A percentile compares a stretch with the other conserved stretches of the same genome.
phyloP scores from a whole-genome alignment of 2,113 vertebrate species.

The Larimichthys crocea region DNA sequence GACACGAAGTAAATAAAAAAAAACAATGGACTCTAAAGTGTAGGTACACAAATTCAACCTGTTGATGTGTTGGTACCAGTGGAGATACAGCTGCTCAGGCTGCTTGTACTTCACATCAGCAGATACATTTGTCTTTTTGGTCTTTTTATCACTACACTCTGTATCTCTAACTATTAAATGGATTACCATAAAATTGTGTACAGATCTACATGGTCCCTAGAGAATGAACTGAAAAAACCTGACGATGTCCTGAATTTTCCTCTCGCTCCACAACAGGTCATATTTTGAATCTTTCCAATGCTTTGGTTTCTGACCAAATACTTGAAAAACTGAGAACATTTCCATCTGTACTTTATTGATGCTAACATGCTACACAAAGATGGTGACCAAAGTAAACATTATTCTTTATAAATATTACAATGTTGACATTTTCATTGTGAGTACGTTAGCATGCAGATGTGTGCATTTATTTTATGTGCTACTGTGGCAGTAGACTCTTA shows the following conservation, averaged over 20 bases:
- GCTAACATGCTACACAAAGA: not conserved
- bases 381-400: too few relatives aligned
- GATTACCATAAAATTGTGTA: not conserved
- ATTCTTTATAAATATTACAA: too few relatives aligned
- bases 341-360: not conserved
- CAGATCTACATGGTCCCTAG: not conserved
- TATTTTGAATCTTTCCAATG: too few relatives aligned
- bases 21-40: not conserved
- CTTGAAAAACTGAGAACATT: not conserved
- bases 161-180: not conserved
- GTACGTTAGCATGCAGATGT: too few relatives aligned
- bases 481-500: not conserved
- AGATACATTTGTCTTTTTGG: not conserved
- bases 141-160: not conserved
- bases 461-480: too few relatives aligned
- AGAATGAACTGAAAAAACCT: not conserved
- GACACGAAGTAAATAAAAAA: slow-evolving; percentile 5
- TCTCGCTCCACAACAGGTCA: too few relatives aligned
- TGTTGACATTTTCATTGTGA: too few relatives aligned
- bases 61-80: not conserved
- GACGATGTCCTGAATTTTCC: not conserved
- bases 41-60: not conserved
- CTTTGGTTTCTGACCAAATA: not conserved
- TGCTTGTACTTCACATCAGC: not conserved
- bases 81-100: not conserved